These are phyloP conservation scores for Vesta saturnalis DNA, from an alignment of 2,888 invertebrate species.

Conservation along the genomic window DNA sequence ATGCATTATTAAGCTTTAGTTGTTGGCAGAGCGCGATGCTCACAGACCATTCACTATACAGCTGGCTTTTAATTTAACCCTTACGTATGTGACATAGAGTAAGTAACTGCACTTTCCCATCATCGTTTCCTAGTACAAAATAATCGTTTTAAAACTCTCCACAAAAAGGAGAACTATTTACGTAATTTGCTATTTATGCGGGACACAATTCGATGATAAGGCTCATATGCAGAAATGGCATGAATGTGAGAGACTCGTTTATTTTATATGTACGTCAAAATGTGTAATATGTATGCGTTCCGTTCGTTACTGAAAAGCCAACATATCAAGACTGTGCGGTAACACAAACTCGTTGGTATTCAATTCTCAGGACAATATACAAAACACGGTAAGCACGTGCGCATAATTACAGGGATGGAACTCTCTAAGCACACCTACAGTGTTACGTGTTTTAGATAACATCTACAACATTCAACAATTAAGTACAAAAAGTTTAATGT, in stretches of 20 bases:
- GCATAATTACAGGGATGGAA: constrained; percentile 50
- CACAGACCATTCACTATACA: constrained; percentile 22
- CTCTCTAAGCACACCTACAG: constrained; percentile 30
- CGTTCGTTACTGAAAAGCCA: constrained; percentile 27
- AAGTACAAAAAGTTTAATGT: constrained; percentile 14
- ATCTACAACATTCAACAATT: constrained; percentile 16
- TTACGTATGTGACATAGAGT: constrained; percentile 18
- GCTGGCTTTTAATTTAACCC: constrained; percentile 28
- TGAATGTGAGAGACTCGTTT: constrained; percentile 23
- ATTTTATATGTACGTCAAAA: constrained; percentile 27
- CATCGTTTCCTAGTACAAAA: too few relatives aligned
- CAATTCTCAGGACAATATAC: constrained; percentile 46
- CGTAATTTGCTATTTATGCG: background rate
- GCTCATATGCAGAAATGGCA: background rate
- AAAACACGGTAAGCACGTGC: constrained; percentile 53
- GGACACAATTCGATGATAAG: background rate
- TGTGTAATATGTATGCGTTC: constrained; percentile 38
- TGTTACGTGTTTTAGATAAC: constrained; percentile 24
- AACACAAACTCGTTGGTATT: constrained; percentile 46
- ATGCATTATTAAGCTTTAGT: constrained; percentile 23
- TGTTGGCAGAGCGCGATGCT: constrained; percentile 23
- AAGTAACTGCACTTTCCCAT: background rate
- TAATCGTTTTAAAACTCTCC: too few relatives aligned
- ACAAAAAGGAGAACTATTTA: too few relatives aligned
- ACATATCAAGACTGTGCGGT: constrained; percentile 26